Conservation (phyloP, 2,113 vertebrate species). For the Athene noctua region DNA sequence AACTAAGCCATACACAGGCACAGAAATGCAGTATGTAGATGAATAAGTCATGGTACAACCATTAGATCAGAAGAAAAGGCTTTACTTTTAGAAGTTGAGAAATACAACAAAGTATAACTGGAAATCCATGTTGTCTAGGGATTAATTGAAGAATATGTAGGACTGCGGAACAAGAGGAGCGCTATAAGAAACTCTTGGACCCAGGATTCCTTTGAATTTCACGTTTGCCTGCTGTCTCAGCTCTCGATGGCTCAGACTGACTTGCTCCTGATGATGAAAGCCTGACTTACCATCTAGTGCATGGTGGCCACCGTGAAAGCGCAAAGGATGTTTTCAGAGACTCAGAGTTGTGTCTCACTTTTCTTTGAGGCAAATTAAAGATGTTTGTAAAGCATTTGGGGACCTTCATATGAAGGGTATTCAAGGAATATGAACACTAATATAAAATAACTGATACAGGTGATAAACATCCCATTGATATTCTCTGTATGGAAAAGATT, state of each 20-base stretch:
- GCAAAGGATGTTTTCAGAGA: not conserved
- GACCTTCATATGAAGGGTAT: slow-evolving; percentile 18
- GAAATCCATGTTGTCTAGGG: not conserved
- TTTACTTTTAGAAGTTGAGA: not conserved
- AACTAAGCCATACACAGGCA: not conserved
- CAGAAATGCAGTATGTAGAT: not conserved
- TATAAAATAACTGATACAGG: slow-evolving; percentile 37
- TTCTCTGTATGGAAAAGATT: not conserved
- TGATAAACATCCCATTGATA: slow-evolving; percentile 32
- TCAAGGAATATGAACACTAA: not conserved
- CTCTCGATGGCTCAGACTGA: not conserved
- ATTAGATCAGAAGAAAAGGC: not conserved
- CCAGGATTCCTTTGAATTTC: not conserved
- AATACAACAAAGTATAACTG: not conserved
- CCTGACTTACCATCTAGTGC: not conserved
- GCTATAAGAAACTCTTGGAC: not conserved
- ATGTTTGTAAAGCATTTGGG: not conserved
- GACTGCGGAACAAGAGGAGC: not conserved
- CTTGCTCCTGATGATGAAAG: not conserved
- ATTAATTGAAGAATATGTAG: not conserved
- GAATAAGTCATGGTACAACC: not conserved
- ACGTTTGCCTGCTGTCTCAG: not conserved
- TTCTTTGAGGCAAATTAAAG: not conserved
- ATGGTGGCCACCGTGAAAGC: not conserved
- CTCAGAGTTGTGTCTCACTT: not conserved